Evolutionary conservation across 2,797 vertebrate genomes (phyloP), one percentile per base, ranked within the genome.

Genomic region (Enteromius afrohamiltoni): DNA sequence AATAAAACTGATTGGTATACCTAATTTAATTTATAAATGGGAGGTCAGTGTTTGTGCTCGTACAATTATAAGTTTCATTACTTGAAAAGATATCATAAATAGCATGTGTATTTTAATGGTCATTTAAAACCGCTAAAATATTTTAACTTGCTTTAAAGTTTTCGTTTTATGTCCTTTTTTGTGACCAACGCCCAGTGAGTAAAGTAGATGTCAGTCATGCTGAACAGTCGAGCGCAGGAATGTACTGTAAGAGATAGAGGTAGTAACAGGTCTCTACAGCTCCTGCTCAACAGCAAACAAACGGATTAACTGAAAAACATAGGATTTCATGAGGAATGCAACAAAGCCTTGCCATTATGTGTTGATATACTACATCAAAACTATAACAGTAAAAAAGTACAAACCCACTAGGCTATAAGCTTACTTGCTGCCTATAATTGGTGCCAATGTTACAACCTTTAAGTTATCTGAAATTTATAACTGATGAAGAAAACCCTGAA

Each of bases 161-260:
- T 70, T 86, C 17, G 42, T 53, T 34, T 74, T 19, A 37, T 51
- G 75, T 80, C 53, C n/a, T 6, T 69, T 79, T 49, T 73, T n/a
- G 23, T 84, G 86, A 79, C 82, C 87, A 86, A 85, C 87, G 86
- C 86, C 87, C 86, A 80, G 34, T 78, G 29, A 83, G 79, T 55
- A 73, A 34, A 47, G 85, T 80, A 84, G 34, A 31, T 34, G 45
- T 73, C 68, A 86, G 60, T 83, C 77, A 75, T 47, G 37, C 80
- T 68, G 2, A 78, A 51, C 23, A 60, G 79, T 70, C 1, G 4
- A 37, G 80, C 58, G 26, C 11, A 31, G 62, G 62, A 76, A 83
- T 47, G 58, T 4, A 40, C 3, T 67, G 73, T 45, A 4, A 29
- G 7, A 45, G 62, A 45, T 75, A 21, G 37, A 17, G 71, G 47